Conservation (phyloP, 2,797 vertebrate species). For the Girardinus metallicus region DNA sequence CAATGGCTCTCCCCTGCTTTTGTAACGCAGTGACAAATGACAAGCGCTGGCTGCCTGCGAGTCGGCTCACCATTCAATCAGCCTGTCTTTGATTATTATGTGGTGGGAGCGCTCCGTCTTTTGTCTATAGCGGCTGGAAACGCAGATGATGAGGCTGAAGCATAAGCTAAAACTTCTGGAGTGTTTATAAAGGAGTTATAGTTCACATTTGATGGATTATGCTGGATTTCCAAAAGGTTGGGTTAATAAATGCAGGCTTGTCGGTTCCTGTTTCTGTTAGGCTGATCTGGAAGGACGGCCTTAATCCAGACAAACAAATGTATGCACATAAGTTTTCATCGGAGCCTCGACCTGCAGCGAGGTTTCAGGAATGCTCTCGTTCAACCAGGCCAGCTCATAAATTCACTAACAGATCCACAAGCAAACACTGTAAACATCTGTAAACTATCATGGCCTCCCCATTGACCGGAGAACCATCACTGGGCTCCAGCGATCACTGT, state of each 20-base stretch:
- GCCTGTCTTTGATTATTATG: slow-evolving; percentile 57
- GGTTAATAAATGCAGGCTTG: slow-evolving; percentile 69
- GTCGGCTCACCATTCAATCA: slow-evolving; percentile 38
- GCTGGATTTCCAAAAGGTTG: slow-evolving; percentile 62
- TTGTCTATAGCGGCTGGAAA: slow-evolving; percentile 58
- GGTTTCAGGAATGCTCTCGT: slow-evolving; percentile 25
- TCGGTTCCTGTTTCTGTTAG: slow-evolving; percentile 53
- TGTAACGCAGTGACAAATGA: slow-evolving; percentile 43
- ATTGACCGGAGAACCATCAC: slow-evolving; percentile 49
- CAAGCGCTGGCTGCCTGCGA: slow-evolving; percentile 42
- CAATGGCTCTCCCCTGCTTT: slow-evolving; percentile 21
- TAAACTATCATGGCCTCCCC: slow-evolving; percentile 58
- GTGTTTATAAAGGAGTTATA: slow-evolving; percentile 72
- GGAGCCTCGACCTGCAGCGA: slow-evolving; percentile 40
- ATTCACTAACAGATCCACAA: slow-evolving; percentile 38
- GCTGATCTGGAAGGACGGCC: slow-evolving; percentile 8
- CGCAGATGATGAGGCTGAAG: slow-evolving; percentile 61
- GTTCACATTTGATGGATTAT: slow-evolving; percentile 57
- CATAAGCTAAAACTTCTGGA: slow-evolving; percentile 70
- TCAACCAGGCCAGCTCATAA: slow-evolving; percentile 31
- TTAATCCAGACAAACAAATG: slow-evolving; percentile 17
- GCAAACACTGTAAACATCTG: slow-evolving; percentile 57
- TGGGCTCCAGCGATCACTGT: slow-evolving; percentile 58
- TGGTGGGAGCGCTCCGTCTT: slow-evolving; percentile 47
- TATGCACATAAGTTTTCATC: slow-evolving; percentile 7